Conservation (phyloP, 2,797 vertebrate species). For the Eulemur rubriventer region DNA sequence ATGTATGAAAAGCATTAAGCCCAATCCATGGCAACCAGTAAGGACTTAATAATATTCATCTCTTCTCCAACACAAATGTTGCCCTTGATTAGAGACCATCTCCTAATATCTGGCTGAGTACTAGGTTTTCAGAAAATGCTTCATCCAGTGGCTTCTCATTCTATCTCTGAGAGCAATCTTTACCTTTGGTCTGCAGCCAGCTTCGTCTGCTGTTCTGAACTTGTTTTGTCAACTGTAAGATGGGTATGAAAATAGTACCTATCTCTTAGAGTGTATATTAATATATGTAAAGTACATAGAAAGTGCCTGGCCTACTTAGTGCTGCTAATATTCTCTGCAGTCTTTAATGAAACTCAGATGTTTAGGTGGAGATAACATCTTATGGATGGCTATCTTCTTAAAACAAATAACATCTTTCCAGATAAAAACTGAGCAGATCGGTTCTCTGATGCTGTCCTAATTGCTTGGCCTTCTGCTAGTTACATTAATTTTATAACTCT, state of each 20-base stretch:
- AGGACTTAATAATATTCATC: background rate
- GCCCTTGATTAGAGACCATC: background rate
- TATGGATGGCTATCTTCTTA: background rate
- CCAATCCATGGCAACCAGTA: background rate
- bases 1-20: background rate
- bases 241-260: background rate
- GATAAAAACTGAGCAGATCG: background rate
- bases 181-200: background rate
- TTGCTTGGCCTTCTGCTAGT: constrained; percentile 22
- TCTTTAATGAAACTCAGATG: background rate
- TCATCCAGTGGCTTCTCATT: background rate
- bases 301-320: background rate
- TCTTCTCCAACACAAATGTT: background rate
- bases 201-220: background rate
- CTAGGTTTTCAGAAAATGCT: background rate
- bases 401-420: background rate
- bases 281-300: background rate
- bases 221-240: background rate
- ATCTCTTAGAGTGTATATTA: background rate
- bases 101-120: background rate
- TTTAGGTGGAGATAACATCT: background rate
- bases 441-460: background rate
- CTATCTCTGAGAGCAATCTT: too few species aligned
- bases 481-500: constrained; percentile 34
- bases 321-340: background rate